Conservation (phyloP, 2,888 invertebrate genomes). For the Agelastica alni region DNA sequence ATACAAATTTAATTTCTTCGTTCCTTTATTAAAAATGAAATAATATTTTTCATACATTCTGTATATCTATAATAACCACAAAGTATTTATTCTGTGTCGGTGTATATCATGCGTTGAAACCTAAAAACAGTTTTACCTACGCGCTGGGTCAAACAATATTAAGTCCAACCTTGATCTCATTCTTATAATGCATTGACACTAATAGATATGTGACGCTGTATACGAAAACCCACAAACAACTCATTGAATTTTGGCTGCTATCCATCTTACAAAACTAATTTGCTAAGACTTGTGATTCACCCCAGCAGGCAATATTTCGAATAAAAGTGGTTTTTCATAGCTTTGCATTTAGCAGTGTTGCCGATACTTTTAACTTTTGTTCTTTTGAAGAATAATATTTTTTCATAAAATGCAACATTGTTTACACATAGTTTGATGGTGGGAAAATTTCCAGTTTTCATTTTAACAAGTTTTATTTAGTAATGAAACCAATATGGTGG, state of each 20-base stretch:
- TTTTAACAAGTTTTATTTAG: too few species aligned
- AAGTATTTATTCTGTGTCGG: too few species aligned
- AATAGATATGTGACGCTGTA: not conserved
- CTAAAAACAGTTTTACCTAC: not conserved
- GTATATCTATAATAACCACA: too few species aligned
- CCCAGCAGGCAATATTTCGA: constrained; percentile 2
- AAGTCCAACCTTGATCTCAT: not conserved
- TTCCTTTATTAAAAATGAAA: too few species aligned
- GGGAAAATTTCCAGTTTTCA: too few species aligned
- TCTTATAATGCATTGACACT: not conserved
- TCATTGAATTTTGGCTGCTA: constrained; percentile 5
- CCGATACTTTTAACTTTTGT: too few species aligned
- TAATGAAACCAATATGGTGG: too few species aligned
- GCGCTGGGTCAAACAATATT: not conserved
- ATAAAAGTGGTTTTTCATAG: not conserved
- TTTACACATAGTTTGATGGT: too few species aligned
- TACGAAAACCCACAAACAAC: not conserved
- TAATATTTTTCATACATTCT: too few species aligned
- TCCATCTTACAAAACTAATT: constrained; percentile 6
- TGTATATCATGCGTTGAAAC: not conserved
- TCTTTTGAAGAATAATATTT: too few species aligned
- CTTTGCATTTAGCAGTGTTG: not conserved
- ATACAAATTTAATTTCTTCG: too few species aligned
- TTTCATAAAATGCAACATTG: too few species aligned
- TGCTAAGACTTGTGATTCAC: not conserved